Percentiles rank a stretch among this genome's conserved stretches.
Conservation (phyloP, 2,888 invertebrate species). For the Cryptus viduatorius region DNA sequence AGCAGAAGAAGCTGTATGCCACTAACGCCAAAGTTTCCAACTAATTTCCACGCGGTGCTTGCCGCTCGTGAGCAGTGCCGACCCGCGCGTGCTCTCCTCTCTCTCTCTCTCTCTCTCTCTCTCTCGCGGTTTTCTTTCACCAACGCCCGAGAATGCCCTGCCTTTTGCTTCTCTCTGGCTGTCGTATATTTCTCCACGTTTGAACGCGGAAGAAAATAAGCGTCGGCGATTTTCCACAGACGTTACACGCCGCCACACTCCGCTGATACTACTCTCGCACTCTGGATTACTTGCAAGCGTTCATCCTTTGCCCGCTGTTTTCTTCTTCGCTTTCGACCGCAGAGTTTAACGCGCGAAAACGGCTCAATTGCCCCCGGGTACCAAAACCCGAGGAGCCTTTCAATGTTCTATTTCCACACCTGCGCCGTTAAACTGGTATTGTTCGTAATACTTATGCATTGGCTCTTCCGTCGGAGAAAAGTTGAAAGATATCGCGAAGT, state of each 20-base stretch:
- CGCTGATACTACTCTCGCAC: constrained; percentile 7
- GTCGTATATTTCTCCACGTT: constrained; percentile 59
- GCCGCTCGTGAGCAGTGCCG: constrained; percentile 35
- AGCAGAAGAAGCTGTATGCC: constrained; percentile 57
- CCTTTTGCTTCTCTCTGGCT: constrained; percentile 10
- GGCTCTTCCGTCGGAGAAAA: constrained; percentile 10
- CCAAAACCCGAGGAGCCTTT: neutral
- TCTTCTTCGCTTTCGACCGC: constrained; percentile 25
- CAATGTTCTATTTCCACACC: constrained; percentile 15
- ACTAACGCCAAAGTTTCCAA: constrained; percentile 66
- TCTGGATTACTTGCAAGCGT: constrained; percentile 6
- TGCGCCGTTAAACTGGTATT: constrained; percentile 40
- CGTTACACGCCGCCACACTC: constrained; percentile 47
- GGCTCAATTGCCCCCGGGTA: constrained; percentile 9
- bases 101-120: constrained; percentile 29
- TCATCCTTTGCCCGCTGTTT: constrained; percentile 7
- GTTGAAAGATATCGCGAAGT: constrained; percentile 75
- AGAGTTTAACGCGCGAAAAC: constrained; percentile 46
- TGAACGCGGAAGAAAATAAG: constrained; percentile 58
- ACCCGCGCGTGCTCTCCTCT: constrained; percentile 14
- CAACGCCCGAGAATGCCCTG: constrained; percentile 23
- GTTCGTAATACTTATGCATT: neutral
- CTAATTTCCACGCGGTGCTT: constrained; percentile 70
- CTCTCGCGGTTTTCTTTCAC: constrained; percentile 50
- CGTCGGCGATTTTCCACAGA: constrained; percentile 65